phyloP scores from a whole-genome alignment of 2,888 invertebrate genomes.

The Drosophila quinaria region DNA sequence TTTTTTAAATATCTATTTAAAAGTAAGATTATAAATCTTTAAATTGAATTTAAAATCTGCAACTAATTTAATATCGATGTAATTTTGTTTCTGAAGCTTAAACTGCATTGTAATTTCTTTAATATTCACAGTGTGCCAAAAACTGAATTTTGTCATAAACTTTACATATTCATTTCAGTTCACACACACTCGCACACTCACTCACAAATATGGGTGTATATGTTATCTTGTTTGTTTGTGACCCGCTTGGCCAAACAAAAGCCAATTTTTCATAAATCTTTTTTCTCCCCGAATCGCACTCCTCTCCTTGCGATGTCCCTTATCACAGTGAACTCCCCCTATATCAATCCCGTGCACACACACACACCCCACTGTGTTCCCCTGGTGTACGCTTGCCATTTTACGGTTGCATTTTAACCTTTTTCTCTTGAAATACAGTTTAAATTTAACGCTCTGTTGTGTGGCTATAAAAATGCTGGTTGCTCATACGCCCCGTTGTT shows the following conservation, averaged over 20 bases:
- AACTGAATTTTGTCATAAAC: conserved; percentile 55
- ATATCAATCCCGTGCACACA: not conserved
- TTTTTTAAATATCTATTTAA: no score
- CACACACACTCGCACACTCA: conserved; percentile 25
- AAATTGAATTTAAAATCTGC: not conserved
- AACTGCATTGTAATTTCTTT: conserved; percentile 3
- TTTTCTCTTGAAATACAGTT: conserved; percentile 64
- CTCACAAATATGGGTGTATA: conserved; percentile 8
- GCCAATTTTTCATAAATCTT: conserved; percentile 81
- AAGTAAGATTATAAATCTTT: not conserved
- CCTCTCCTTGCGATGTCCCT: conserved; percentile 18
- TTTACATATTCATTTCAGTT: conserved; percentile 71
- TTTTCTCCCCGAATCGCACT: conserved; percentile 8
- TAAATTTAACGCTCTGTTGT: conserved; percentile 68
- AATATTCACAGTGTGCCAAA: conserved; percentile 6
- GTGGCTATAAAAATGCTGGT: conserved; percentile 68
- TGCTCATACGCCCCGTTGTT: conserved; percentile 71
- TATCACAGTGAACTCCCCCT: conserved; percentile 35
- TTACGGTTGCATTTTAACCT: conserved; percentile 79
- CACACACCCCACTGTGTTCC: not conserved
- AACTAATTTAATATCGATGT: not conserved
- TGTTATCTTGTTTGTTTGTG: conserved; percentile 72
- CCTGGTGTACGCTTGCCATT: conserved; percentile 42
- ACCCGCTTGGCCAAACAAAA: conserved; percentile 66
- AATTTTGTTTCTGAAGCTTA: not conserved